Percentiles rank a stretch among this genome's conserved stretches.
Conservation (phyloP, 1,140 invertebrate genomes). For the Gryon sp. region DNA sequence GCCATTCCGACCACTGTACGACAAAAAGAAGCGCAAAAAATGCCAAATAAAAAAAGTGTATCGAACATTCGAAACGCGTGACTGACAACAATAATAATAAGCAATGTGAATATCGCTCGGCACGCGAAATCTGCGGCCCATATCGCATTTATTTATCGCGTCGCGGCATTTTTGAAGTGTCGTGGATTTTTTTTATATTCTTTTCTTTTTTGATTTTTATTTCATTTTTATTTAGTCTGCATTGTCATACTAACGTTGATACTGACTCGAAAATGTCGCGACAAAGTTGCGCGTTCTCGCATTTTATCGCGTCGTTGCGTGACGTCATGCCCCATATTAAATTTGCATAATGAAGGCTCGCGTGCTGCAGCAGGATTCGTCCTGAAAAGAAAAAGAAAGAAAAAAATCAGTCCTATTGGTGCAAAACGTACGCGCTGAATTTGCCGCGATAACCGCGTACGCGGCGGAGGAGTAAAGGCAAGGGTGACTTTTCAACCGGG, state of each 20-base stretch:
- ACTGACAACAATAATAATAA: slow-evolving; percentile 58
- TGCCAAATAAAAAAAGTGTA: slow-evolving; percentile 9
- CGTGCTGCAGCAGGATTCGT: slow-evolving; percentile 56
- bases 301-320: slow-evolving; percentile 17
- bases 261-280: slow-evolving; percentile 32
- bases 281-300: slow-evolving; percentile 26
- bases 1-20: too few relatives aligned
- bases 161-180: slow-evolving; percentile 72
- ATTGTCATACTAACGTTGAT: slow-evolving; percentile 7
- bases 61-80: slow-evolving; percentile 40
- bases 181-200: slow-evolving; percentile 57
- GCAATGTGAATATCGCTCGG: slow-evolving; percentile 18
- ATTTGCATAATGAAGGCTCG: slow-evolving; percentile 75
- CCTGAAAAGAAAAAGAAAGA: too few relatives aligned
- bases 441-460: slow-evolving; percentile 34
- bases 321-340: slow-evolving; percentile 68
- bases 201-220: neutral
- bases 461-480: too few relatives aligned
- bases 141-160: slow-evolving; percentile 62
- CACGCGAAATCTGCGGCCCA: slow-evolving; percentile 7
- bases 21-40: neutral
- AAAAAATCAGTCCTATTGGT: slow-evolving; percentile 33
- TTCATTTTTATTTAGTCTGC: neutral
- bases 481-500: slow-evolving; percentile 1
- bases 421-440: slow-evolving; percentile 26